Base-by-base conservation (phyloP, 2,888 invertebrate genomes). In the Pristionchus japonicus region DNA sequence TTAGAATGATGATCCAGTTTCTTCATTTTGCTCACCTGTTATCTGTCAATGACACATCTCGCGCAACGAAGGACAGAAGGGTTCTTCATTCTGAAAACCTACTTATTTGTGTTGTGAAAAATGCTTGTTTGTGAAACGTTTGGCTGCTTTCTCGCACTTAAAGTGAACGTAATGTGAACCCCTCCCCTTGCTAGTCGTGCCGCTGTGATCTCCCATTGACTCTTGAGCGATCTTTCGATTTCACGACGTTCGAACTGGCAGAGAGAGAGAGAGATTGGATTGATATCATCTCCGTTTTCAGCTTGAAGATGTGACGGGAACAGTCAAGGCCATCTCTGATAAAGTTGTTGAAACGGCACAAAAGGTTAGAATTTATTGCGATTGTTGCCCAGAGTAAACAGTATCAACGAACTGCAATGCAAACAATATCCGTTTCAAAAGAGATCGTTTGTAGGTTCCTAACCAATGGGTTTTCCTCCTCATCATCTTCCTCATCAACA, bases 381-480 rank as follows among this genome's bases (percentile, higher is more conserved):
- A 37, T 82, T 49, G n/a, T 3, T 15, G 1, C 7, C 23, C 11
- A 31, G 49, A n/a, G 40, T 27, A 74, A n/a, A n/a, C n/a, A n/a
- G n/a, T n/a, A n/a, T n/a, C n/a, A n/a, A n/a, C n/a, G n/a, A n/a
- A n/a, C n/a, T n/a, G n/a, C n/a, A n/a, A n/a, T n/a, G n/a, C n/a
- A n/a, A n/a, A n/a, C n/a, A n/a, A n/a, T n/a, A n/a, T n/a, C n/a
- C n/a, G n/a, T n/a, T 15, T 77, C 23, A 43, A 47, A n/a, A 47
- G n/a, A 3, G 47, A 77, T 57, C 67, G 11, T 31, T 17, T 0
- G 7, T 52, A 90, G 90, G 88, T 91, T 86, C 91, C 91, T 31
- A 67, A 85, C 40, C 89, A 90, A 89, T 91, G 91, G 91, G 57
- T 90, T 40, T 91, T 89, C 85, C 87, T 91, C 13, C 82, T 89